Base-by-base conservation (phyloP, 2,113 vertebrate genomes). In the Dasypus novemcinctus region DNA sequence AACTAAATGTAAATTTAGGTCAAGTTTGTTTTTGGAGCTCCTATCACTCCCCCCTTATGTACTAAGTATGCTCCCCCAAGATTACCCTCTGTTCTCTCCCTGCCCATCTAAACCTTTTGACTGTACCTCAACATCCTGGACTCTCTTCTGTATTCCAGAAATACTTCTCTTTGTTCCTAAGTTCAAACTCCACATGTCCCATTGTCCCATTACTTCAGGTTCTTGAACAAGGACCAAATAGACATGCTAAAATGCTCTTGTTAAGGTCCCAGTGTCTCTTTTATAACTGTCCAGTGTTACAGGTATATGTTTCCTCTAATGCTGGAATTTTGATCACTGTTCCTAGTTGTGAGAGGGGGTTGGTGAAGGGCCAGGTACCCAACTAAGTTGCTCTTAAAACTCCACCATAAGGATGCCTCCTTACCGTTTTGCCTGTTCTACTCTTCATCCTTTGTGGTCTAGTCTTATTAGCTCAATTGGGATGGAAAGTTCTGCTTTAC, bases 401-500 rank as follows among this genome's bases (percentile, higher is more conserved):
- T 13, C 29, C 2, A 3, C 46, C 41, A 11, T 2, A 17, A 1
- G 11, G n/a, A 38, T 10, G 59, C 23, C 38, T 23, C 5, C 54
- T 57, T 43, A 43, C 27, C 27, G 15, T 9, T 69, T 11, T 41
- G 36, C 17, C 5, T 2, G 41, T 68, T 10, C 75, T 27, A 79
- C 2, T 7, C 31, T 57, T 31, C 3, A 2, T 0, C 1, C 5
- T 12, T 15, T 9, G 12, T 6, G 25, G 33, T 29, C 20, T n/a
- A 17, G 3, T 41, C 52, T 46, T 21, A 2, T n/a, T 57, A n/a
- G 14, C 21, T 5, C 21, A 13, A 71, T 2, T 13, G 31, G 61
- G 21, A 38, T 20, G 52, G 23, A 17, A 33, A 9, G 5, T 18
- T 61, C 43, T 41, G 17, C 15, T 29, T 2, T 46, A 25, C 13